Conservation (phyloP, 1,140 invertebrate species). For the Panonychus citri region DNA sequence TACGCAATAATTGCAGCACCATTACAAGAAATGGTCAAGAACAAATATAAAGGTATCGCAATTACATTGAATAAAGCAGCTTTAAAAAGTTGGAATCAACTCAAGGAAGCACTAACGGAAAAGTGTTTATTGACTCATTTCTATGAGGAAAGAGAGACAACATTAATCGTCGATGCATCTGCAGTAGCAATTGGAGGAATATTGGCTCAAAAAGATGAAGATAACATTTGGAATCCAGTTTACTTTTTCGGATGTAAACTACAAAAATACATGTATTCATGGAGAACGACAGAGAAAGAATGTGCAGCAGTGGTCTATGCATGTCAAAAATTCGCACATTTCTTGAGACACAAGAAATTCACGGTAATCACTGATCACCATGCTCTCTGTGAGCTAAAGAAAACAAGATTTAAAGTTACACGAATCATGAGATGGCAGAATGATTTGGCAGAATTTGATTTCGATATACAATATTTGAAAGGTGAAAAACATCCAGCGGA, state of each 20-base stretch:
- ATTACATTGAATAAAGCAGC: background rate
- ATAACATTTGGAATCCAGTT: constrained; percentile 19
- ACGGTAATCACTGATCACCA: background rate
- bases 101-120: background rate
- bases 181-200: constrained; percentile 5
- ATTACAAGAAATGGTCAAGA: background rate
- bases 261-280: constrained; percentile 13
- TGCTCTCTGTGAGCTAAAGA: background rate
- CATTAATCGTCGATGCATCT: constrained; percentile 1
- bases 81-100: background rate
- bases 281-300: constrained; percentile 30
- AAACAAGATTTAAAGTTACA: background rate
- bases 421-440: background rate
- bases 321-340: constrained; percentile 27
- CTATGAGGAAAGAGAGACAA: background rate
- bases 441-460: background rate
- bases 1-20: background rate
- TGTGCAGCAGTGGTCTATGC: constrained; percentile 26
- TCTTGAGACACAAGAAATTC: constrained; percentile 20
- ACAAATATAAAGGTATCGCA: background rate
- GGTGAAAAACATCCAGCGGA: background rate
- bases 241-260: constrained; percentile 19
- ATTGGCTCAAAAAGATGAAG: constrained; percentile 14
- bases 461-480: background rate
- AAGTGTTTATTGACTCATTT: background rate